phyloP scores from a whole-genome alignment of 2,888 invertebrate genomes.

The Gonocerus acuteangulatus region DNA sequence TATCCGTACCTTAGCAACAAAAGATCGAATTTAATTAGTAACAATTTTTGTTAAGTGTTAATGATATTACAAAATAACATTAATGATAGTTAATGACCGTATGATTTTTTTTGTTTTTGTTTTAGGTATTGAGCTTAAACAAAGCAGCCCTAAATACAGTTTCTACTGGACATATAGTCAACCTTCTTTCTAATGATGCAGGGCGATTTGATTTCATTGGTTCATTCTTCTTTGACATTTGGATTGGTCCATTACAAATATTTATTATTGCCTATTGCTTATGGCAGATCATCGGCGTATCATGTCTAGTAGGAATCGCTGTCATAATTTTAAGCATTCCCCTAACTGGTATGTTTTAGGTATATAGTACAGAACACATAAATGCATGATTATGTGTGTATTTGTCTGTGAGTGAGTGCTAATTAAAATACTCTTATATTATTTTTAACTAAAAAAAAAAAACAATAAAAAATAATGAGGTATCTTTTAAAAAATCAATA shows the following conservation, averaged over 20 bases:
- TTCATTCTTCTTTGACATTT: constrained; percentile 49
- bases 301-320: constrained; percentile 36
- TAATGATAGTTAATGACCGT: no score
- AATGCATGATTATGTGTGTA: no score
- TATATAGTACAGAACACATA: no score
- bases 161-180: constrained; percentile 52
- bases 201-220: constrained; percentile 50
- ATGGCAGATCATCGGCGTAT: constrained; percentile 35
- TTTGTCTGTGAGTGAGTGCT: no score
- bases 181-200: constrained; percentile 53
- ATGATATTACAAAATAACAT: no score
- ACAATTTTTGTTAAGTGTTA: no score
- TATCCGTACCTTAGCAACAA: no score
- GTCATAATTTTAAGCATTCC: constrained; percentile 36
- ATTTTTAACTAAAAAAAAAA: no score
- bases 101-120: not conserved
- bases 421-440: no score
- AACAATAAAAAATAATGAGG: no score
- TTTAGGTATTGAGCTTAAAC: constrained; percentile 43
- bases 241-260: constrained; percentile 49
- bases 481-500: no score
- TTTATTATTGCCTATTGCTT: constrained; percentile 44
- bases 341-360: constrained; percentile 38
- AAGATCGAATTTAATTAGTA: no score
- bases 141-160: constrained; percentile 48